Evolutionary conservation across 1,140 invertebrate genomes (phyloP), one percentile per base, ranked within the genome.

Genomic region (Temnothorax longispinosus): DNA sequence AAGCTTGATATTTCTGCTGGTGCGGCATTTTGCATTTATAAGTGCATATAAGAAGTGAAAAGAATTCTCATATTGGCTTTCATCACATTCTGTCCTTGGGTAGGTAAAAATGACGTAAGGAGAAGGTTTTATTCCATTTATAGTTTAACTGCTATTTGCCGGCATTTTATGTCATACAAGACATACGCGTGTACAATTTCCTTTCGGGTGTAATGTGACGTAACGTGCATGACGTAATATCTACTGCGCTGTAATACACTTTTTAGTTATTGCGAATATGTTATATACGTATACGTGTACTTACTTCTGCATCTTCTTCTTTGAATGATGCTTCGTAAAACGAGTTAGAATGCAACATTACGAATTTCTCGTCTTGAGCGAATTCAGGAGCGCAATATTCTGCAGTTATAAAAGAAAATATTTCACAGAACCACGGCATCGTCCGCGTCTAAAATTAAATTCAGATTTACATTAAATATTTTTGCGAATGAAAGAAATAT

Each of bases 301-400:
- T 74, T 27, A n/a, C 41, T 32, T 82, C 52, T 35, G 27, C 69
- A 60, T 84, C 80, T 84, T 56, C 64, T 69, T 84, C 69, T 60
- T 74, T 84, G 80, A 75, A 84, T 60, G 69, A 84, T 74, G 54
- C 69, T 84, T 75, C 54, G 80, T 62, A 60, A 84, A 75, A 75
- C 80, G 69, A 84, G 54, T 84, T 84, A 84, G 54, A 74, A 84
- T 75, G 54, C 80, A 75, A 84, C 80, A 84, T 41, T 60, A 84
- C 69, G 32, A 60, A 84, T 84, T 84, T 84, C 80, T 60, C 18
- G 27, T 71, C 27, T 58, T 44, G 54, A 60, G 2, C 18, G 27
- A 84, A 60, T 74, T 74, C 67, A 84, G 56, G 41, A 47, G 69
- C 54, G 56, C 69, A 62, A 84, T 84, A 75, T 84, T 74, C 38